Evolutionary conservation across 1,140 invertebrate species (phyloP), one percentile per base, ranked within the genome.

Genomic region (Papilio polytes): DNA sequence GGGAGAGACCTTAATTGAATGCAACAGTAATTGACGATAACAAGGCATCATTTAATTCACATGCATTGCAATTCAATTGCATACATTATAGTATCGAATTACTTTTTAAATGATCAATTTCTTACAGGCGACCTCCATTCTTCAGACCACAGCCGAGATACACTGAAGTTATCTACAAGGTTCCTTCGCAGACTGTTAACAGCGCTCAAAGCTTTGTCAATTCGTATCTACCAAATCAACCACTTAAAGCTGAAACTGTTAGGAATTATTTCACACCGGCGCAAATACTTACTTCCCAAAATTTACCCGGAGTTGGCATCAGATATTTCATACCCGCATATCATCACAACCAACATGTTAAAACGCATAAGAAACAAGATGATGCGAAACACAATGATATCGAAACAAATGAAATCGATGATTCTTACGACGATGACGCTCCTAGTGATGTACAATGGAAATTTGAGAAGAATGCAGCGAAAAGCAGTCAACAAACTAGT

Each of bases 191-290:
- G n/a, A 84, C 90, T 7, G 85, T 89, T 20, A 92, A 89, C 84
- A 94, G 89, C 48, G 94, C 90, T 0, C 90, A 94, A 85, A 85
- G 89, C 6, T 95, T 95, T 79, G 92, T 91, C 80, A 94, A 92
- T 82, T 85, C 92, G 0, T 95, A 95, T 82, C 87, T 88, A 20
- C 92, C 92, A 74, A 63, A 85, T 15, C 85, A 87, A 85, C 86
- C 88, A 3, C 82, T 91, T 8, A 82, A 86, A 78, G 87, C 84
- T 36, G 44, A 83, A 80, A 87, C 86, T 8, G 81, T 88, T 13
- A 81, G 63, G 70, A 82, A 86, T 51, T 91, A 89, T 83, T 87
- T 90, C 80, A 87, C 87, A n/a, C 90, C 90, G 76, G 70, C 89
- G 7, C 89, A 93, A 82, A 81, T 94, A 78, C 82, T 95, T 3